Base-by-base conservation (phyloP, 2,888 invertebrate genomes). In the Philopedon plagiatum region DNA sequence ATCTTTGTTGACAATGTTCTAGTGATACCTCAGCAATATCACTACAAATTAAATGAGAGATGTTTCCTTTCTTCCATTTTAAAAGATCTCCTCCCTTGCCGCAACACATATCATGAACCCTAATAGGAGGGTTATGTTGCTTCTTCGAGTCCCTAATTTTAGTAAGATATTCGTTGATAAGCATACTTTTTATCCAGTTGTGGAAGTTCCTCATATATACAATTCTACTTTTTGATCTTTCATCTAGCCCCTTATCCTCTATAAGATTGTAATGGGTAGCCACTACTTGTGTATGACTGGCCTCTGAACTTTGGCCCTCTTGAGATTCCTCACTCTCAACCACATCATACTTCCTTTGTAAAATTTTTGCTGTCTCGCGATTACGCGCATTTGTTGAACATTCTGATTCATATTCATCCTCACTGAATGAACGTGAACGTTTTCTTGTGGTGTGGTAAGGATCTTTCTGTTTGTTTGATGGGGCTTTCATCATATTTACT, bases 41-140 rank as follows among this genome's bases (percentile, higher is more conserved):
- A 54, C 94, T 93, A 86, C 96, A 96, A 68, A 97, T 92, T 15
- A 97, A 87, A 85, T 95, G 93, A 1, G 91, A 89, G 58, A 97
- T 94, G 72, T 90, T 87, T 61, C 90, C 93, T 83, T 94, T 96
- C 72, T 91, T 91, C 96, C 99, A 99, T 86, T 99, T 99, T n/a
- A 94, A 88, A 34, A 99, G 87, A 85, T 99, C 99, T 1, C 99
- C 99, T 18, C 99, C 99, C 88, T 99, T 99, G 0, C 99, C 99
- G 84, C 98, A 98, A 79, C 98, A 97, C 88, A 99, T 92, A 84
- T 99, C 99, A 62, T 98, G 86, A 0, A 97, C 95, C 70, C 90
- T 88, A 29, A 94, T 79, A 0, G 90, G 88, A 63, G 89, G 88
- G n/a, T 92, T 92, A 75, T 91, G 88, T 73, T 89, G 88, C 75